Evolutionary conservation across 1,140 invertebrate species (phyloP).

Genomic region (Berghia stephanieae): DNA sequence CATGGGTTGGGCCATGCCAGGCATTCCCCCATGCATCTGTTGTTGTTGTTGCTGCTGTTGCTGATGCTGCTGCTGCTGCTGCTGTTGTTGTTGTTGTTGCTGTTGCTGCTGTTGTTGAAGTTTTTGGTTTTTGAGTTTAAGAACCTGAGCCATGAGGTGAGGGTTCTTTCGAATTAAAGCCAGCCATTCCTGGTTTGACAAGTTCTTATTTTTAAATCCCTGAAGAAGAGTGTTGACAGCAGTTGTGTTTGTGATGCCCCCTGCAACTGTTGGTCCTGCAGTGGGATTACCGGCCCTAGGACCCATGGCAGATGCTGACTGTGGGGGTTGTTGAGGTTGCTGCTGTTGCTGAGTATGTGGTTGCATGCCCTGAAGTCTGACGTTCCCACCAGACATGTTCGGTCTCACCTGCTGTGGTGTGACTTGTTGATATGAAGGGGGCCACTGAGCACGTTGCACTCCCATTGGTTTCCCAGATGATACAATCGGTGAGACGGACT

Average conservation of each 20-base stretch:
- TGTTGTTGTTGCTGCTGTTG: slow-evolving; percentile 63
- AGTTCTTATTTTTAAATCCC: slow-evolving; percentile 86
- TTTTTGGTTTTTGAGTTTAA: slow-evolving; percentile 78
- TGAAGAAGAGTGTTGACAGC: slow-evolving; percentile 86
- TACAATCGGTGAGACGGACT: neutral
- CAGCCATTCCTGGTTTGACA: slow-evolving; percentile 92
- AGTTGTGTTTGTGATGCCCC: slow-evolving; percentile 71
- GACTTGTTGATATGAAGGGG: slow-evolving; percentile 38
- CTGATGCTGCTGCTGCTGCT: slow-evolving; percentile 66
- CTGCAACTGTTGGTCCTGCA: slow-evolving; percentile 27
- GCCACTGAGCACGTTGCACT: slow-evolving; percentile 44
- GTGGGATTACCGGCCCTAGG: slow-evolving; percentile 27
- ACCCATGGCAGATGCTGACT: slow-evolving; percentile 34
- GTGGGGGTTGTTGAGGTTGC: slow-evolving; percentile 31
- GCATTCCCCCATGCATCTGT: slow-evolving; percentile 63
- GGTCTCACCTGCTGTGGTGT: slow-evolving; percentile 41
- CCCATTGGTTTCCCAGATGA: slow-evolving; percentile 39
- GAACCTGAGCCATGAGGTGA: slow-evolving; percentile 95
- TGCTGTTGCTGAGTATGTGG: slow-evolving; percentile 42
- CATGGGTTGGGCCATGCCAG: slow-evolving; percentile 34
- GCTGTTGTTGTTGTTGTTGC: slow-evolving; percentile 53
- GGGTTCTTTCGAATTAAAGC: slow-evolving; percentile 94
- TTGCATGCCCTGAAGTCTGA: slow-evolving; percentile 40
- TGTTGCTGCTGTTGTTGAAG: slow-evolving; percentile 67
- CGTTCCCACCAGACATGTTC: neutral